phyloP scores from a whole-genome alignment of 2,113 vertebrate genomes.

The Nothobranchius kuhntae region DNA sequence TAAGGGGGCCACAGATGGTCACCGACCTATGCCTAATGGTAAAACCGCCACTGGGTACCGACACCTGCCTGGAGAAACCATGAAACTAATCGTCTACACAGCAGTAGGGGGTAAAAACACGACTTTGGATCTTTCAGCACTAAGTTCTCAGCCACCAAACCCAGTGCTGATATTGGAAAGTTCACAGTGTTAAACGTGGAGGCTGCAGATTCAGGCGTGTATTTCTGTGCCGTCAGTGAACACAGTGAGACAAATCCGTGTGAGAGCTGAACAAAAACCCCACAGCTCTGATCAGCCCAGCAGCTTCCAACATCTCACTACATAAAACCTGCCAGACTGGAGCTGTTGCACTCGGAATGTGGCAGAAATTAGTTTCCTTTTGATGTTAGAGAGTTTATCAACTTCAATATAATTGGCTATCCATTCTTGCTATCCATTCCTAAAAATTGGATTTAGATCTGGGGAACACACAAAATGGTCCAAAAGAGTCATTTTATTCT shows the following conservation, averaged over 20 bases:
- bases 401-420: not conserved
- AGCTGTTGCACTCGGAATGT: not conserved
- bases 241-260: conserved; percentile 26
- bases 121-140: conserved; percentile 13
- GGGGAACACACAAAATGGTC: no score
- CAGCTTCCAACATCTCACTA: not conserved
- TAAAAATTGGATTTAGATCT: no score
- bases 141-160: not conserved
- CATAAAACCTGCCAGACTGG: not conserved
- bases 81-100: conserved; percentile 51
- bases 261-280: conserved; percentile 33
- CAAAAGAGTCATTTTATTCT: no score
- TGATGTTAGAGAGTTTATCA: not conserved
- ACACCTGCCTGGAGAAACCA: conserved; percentile 46
- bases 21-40: no score
- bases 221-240: not conserved
- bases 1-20: no score
- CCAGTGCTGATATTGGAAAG: not conserved
- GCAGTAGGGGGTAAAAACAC: accelerated
- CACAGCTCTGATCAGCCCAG: not conserved
- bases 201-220: no score
- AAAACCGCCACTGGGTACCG: conserved; percentile 49
- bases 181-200: conserved; percentile 20
- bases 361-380: not conserved
- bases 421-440: no score